These are phyloP conservation scores for Protonemura montana DNA, from an alignment of 2,888 invertebrate genomes.

Conservation along the genomic window DNA sequence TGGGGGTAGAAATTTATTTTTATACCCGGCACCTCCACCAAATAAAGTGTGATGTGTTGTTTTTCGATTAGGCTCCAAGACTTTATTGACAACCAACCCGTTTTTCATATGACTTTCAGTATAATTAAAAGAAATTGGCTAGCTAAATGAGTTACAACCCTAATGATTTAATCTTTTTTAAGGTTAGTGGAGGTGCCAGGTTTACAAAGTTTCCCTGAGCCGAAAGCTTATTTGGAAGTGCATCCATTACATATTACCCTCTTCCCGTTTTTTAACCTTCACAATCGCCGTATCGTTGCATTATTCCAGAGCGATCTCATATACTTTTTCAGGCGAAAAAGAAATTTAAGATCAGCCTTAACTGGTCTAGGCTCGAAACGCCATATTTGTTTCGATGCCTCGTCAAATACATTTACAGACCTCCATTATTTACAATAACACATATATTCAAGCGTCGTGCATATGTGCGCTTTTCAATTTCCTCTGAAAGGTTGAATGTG, in stretches of 20 bases:
- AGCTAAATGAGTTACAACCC: too few relatives aligned
- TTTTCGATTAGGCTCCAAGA: not conserved
- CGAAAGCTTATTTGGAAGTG: too few relatives aligned
- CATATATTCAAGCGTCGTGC: slow-evolving; percentile 29
- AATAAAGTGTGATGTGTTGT: not conserved
- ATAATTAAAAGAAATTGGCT: too few relatives aligned
- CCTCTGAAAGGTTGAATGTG: slow-evolving; percentile 42
- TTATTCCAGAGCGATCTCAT: too few relatives aligned
- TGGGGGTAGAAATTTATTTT: not conserved
- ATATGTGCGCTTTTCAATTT: slow-evolving; percentile 45
- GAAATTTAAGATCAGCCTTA: not conserved
- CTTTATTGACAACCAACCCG: too few relatives aligned
- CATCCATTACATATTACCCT: too few relatives aligned
- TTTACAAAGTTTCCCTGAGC: not conserved
- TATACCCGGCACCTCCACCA: not conserved
- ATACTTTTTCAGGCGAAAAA: not conserved
- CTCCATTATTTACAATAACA: slow-evolving; percentile 19
- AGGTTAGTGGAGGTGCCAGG: not conserved
- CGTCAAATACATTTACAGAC: slow-evolving; percentile 31
- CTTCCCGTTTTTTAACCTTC: too few relatives aligned
- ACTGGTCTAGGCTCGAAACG: not conserved
- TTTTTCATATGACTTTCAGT: too few relatives aligned
- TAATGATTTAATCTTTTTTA: too few relatives aligned
- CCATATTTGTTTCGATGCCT: slow-evolving; percentile 29
- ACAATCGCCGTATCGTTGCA: too few relatives aligned